phyloP scores from a whole-genome alignment of 2,888 invertebrate species.

The Cephus pulcher region DNA sequence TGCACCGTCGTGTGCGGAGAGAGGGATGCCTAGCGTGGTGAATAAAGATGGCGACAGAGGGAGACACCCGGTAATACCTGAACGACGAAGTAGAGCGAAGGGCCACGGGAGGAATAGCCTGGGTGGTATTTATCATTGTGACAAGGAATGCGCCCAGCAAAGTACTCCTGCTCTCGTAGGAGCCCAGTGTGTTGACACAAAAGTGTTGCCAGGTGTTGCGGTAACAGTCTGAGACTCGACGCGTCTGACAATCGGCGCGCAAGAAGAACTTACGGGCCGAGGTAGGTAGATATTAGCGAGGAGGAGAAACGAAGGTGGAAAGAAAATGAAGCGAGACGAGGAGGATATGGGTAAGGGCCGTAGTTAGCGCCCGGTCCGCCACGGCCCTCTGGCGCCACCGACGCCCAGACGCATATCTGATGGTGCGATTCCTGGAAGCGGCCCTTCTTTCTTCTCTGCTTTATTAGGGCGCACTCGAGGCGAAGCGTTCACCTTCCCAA shows the following conservation, averaged over 20 bases:
- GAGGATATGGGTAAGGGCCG: constrained; percentile 28
- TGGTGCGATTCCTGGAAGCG: constrained; percentile 47
- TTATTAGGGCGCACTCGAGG: constrained; percentile 33
- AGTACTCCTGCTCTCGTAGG: not conserved
- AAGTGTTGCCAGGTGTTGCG: constrained; percentile 2
- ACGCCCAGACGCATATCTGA: constrained; percentile 47
- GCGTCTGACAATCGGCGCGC: constrained; percentile 5
- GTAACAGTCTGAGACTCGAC: constrained; percentile 13
- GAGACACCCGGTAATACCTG: not conserved
- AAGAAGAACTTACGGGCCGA: not conserved
- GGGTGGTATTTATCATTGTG: constrained; percentile 6
- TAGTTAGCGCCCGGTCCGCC: constrained; percentile 60
- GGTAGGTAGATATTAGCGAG: not conserved
- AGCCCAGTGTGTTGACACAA: not conserved
- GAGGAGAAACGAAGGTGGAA: constrained; percentile 31
- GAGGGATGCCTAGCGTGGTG: not conserved
- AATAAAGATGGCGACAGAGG: not conserved
- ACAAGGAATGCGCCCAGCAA: not conserved
- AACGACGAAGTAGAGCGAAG: constrained; percentile 5
- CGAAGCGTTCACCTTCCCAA: constrained; percentile 50
- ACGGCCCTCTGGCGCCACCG: constrained; percentile 51
- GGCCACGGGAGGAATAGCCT: constrained; percentile 7
- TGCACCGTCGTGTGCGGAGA: not conserved
- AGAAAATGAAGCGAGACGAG: constrained; percentile 47
- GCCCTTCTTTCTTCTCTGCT: constrained; percentile 39